phyloP scores from a whole-genome alignment of 1,140 invertebrate species.

The Zaprionus tsacasi region DNA sequence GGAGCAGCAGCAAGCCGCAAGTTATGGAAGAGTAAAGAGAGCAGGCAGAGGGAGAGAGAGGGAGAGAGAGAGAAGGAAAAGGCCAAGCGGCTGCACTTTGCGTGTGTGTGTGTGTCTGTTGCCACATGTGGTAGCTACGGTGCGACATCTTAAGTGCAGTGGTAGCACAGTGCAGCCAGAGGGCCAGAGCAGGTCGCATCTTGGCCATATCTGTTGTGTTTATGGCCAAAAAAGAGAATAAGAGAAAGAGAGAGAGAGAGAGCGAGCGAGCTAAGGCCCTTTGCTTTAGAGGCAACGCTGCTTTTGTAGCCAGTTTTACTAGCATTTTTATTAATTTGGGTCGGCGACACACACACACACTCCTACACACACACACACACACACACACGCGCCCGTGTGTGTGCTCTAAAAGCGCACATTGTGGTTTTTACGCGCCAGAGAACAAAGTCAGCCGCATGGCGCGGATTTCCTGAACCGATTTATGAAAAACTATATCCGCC shows the following conservation, averaged over 20 bases:
- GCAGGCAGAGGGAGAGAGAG: slow-evolving; percentile 1
- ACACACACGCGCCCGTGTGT: not conserved
- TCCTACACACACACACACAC: slow-evolving; percentile 2
- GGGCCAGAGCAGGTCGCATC: not conserved
- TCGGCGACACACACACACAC: slow-evolving; percentile 12
- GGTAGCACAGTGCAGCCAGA: not conserved
- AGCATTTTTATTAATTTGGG: slow-evolving; percentile 54
- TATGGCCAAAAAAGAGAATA: slow-evolving; percentile 10
- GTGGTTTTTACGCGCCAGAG: slow-evolving; percentile 41
- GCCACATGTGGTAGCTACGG: slow-evolving; percentile 27
- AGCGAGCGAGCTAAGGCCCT: not conserved
- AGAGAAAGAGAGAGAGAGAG: not conserved
- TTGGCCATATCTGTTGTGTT: slow-evolving; percentile 28
- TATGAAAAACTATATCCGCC: slow-evolving; percentile 46
- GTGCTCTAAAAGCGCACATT: slow-evolving; percentile 39
- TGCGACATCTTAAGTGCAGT: slow-evolving; percentile 80
- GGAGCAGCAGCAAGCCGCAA: slow-evolving; percentile 23
- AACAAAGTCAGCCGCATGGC: slow-evolving; percentile 13
- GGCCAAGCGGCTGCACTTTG: slow-evolving; percentile 10
- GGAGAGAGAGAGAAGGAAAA: not conserved
- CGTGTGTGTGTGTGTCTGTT: slow-evolving; percentile 1
- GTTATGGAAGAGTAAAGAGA: slow-evolving; percentile 64
- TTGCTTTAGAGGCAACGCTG: slow-evolving; percentile 1
- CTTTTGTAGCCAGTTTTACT: slow-evolving; percentile 36
- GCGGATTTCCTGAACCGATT: slow-evolving; percentile 27